Percentiles rank a stretch among this genome's conserved stretches.
These are phyloP conservation scores for Sisyra nigra DNA, from an alignment of 2,888 invertebrate genomes.

Conservation along the genomic window DNA sequence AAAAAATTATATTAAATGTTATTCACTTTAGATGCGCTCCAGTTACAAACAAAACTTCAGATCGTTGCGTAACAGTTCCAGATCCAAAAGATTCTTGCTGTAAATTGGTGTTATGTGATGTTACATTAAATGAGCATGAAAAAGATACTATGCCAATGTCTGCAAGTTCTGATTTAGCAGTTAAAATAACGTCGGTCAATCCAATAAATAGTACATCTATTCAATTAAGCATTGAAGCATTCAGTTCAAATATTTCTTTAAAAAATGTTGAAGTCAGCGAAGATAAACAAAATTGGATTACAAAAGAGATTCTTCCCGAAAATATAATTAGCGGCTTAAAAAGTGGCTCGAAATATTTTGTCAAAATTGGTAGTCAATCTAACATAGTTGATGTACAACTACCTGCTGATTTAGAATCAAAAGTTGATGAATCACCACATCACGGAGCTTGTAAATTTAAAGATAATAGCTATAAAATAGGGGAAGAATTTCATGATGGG, in stretches of 20 bases:
- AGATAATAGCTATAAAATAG: slow-evolving; percentile 5
- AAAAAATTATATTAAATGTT: background rate
- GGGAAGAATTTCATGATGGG: slow-evolving; percentile 66
- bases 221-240: slow-evolving; percentile 24
- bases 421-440: background rate
- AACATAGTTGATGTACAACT: slow-evolving; percentile 1
- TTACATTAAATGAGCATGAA: slow-evolving; percentile 63
- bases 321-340: slow-evolving; percentile 4
- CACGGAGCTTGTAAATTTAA: slow-evolving; percentile 6
- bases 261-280: slow-evolving; percentile 26
- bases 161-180: slow-evolving; percentile 13
- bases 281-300: slow-evolving; percentile 28
- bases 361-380: slow-evolving; percentile 1
- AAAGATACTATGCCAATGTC: slow-evolving; percentile 16
- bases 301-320: slow-evolving; percentile 24
- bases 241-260: slow-evolving; percentile 20
- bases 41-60: slow-evolving; percentile 36
- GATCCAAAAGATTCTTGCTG: slow-evolving; percentile 76
- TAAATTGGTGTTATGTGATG: slow-evolving; percentile 71
- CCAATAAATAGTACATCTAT: slow-evolving; percentile 26
- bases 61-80: slow-evolving; percentile 66
- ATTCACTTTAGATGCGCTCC: slow-evolving; percentile 37
- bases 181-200: slow-evolving; percentile 20
- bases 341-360: slow-evolving; percentile 1
- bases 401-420: background rate